Percentiles rank a stretch among this genome's conserved stretches.
Conservation (phyloP, 2,888 invertebrate genomes). For the Panzeria rudis region DNA sequence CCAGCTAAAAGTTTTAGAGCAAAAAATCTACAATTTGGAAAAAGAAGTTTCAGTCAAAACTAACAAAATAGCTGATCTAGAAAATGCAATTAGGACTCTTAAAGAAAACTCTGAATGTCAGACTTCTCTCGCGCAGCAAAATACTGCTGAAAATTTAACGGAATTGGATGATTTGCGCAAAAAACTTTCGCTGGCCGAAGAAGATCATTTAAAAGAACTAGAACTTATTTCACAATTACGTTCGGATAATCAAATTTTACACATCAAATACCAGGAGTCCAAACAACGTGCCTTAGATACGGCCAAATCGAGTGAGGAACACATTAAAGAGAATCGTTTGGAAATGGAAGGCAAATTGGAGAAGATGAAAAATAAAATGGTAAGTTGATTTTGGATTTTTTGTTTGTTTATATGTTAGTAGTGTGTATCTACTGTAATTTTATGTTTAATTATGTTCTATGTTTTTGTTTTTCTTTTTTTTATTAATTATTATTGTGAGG, state of each 20-base stretch:
- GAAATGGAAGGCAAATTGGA: slow-evolving; percentile 91
- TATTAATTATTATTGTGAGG: slow-evolving; percentile 14
- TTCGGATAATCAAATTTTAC: slow-evolving; percentile 80
- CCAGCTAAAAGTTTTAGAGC: slow-evolving; percentile 66
- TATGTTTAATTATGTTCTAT: slow-evolving; percentile 41
- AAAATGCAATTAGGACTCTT: slow-evolving; percentile 60
- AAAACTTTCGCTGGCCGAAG: slow-evolving; percentile 72
- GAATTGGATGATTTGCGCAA: slow-evolving; percentile 68
- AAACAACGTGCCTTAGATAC: slow-evolving; percentile 76
- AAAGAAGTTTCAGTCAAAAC: slow-evolving; percentile 63
- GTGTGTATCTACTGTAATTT: background rate
- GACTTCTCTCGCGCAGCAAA: slow-evolving; percentile 19
- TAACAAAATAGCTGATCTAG: slow-evolving; percentile 63
- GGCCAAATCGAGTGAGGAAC: slow-evolving; percentile 76
- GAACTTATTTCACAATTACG: slow-evolving; percentile 74
- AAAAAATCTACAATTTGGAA: slow-evolving; percentile 72
- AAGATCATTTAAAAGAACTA: slow-evolving; percentile 72
- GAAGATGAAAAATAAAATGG: slow-evolving; percentile 92
- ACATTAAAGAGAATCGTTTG: slow-evolving; percentile 82
- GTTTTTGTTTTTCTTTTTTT: slow-evolving; percentile 15
- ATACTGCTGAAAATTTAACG: slow-evolving; percentile 3
- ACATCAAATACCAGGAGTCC: slow-evolving; percentile 81
- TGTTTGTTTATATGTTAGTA: background rate
- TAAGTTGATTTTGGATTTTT: slow-evolving; percentile 84
- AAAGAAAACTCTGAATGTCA: slow-evolving; percentile 55